Conservation (phyloP, 2,888 invertebrate genomes). For the Stratiomys singularior region DNA sequence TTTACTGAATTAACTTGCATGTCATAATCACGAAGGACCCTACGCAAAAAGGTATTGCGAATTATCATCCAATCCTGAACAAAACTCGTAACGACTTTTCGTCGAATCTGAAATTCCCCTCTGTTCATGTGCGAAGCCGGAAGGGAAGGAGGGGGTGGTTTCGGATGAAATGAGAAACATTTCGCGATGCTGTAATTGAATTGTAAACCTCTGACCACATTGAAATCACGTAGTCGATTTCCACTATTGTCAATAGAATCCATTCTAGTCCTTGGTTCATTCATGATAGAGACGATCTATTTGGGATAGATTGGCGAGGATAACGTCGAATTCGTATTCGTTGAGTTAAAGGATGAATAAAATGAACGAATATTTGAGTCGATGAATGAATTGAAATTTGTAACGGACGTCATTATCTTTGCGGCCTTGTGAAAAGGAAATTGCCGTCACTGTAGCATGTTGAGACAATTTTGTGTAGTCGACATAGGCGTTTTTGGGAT, state of each 20-base stretch:
- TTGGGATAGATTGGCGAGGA: neutral
- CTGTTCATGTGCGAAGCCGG: too few relatives aligned
- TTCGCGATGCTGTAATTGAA: constrained; percentile 25
- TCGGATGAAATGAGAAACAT: constrained; percentile 16
- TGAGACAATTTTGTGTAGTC: neutral
- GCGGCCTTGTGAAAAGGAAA: constrained; percentile 8
- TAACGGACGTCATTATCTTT: constrained; percentile 31
- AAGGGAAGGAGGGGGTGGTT: too few relatives aligned
- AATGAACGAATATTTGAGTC: neutral
- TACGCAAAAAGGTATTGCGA: too few relatives aligned
- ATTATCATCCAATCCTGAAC: too few relatives aligned
- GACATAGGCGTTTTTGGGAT: neutral
- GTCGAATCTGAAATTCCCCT: too few relatives aligned
- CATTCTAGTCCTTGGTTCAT: neutral
- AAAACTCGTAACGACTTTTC: neutral
- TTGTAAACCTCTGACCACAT: constrained; percentile 38
- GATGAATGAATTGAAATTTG: constrained; percentile 15
- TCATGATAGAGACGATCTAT: neutral
- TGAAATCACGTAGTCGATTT: constrained; percentile 36
- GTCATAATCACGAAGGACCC: neutral
- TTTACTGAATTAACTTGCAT: neutral
- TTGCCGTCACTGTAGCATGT: neutral
- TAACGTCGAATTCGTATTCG: neutral
- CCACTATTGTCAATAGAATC: constrained; percentile 4
- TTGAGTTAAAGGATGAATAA: neutral